A percentile compares a stretch with the other conserved stretches of the same genome.
phyloP scores from a whole-genome alignment of 2,888 invertebrate genomes.

The Malthinus flaveolus region DNA sequence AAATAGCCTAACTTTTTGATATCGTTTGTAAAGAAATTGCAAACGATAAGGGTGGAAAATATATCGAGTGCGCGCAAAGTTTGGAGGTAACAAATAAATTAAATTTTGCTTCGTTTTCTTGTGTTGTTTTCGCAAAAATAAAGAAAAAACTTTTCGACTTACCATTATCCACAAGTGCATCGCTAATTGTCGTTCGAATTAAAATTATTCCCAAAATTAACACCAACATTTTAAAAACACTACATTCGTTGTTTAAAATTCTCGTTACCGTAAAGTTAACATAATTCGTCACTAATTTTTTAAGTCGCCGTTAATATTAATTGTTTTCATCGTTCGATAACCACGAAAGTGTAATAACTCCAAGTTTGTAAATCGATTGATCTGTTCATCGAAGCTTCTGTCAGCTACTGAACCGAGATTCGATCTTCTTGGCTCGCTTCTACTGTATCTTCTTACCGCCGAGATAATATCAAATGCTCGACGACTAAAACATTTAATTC shows the following conservation, averaged over 20 bases:
- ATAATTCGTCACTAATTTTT: neutral
- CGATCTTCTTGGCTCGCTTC: slow-evolving; percentile 14
- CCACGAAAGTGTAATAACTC: slow-evolving; percentile 4
- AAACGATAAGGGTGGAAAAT: neutral
- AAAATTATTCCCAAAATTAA: slow-evolving; percentile 17
- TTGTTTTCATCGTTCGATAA: slow-evolving; percentile 1
- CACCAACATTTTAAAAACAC: slow-evolving; percentile 15
- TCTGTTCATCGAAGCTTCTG: slow-evolving; percentile 15
- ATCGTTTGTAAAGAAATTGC: neutral
- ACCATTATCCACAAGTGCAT: slow-evolving; percentile 21
- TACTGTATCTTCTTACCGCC: slow-evolving; percentile 9
- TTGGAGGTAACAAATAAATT: neutral
- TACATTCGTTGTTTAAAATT: neutral
- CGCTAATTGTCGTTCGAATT: slow-evolving; percentile 6
- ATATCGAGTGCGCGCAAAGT: too few relatives aligned
- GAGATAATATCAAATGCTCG: slow-evolving; percentile 21
- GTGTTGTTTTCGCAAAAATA: neutral
- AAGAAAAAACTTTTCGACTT: slow-evolving; percentile 1
- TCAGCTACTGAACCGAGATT: slow-evolving; percentile 15
- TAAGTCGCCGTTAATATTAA: neutral
- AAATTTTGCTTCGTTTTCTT: neutral
- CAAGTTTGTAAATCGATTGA: slow-evolving; percentile 11
- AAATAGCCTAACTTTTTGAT: slow-evolving; percentile 3
- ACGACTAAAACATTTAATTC: slow-evolving; percentile 11
- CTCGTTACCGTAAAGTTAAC: too few relatives aligned